phyloP scores from a whole-genome alignment of 2,113 vertebrate species.

The Polypterus senegalus region DNA sequence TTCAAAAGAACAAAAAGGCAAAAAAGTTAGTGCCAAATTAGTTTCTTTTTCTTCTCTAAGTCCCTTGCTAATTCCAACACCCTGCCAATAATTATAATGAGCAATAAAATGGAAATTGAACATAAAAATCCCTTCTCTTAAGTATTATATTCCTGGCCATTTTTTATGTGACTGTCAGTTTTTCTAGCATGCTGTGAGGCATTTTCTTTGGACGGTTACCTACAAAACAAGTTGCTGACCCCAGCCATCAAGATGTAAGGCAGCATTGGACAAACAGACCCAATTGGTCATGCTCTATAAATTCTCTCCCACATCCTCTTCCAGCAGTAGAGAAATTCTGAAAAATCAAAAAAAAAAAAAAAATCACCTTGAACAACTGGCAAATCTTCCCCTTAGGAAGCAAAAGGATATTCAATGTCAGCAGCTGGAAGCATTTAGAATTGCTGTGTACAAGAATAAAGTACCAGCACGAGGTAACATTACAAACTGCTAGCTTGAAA shows the following conservation, averaged over 20 bases:
- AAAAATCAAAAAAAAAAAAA: conserved; percentile 21
- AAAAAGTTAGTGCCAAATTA: too few relatives aligned
- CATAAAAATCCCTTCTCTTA: conserved; percentile 32
- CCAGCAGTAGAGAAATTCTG: conserved; percentile 36
- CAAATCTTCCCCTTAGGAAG: conserved; percentile 44
- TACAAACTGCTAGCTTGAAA: conserved; percentile 19
- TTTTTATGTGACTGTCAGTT: conserved; percentile 46
- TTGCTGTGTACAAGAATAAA: conserved; percentile 36
- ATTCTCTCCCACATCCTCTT: conserved; percentile 52
- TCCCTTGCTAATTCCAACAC: conserved; percentile 20
- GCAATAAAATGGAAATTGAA: conserved; percentile 7
- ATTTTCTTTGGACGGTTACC: conserved; percentile 52
- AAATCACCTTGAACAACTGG: conserved; percentile 33
- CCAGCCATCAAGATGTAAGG: conserved; percentile 31
- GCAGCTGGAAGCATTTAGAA: conserved; percentile 68
- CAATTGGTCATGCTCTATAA: conserved; percentile 52
- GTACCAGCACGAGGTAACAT: conserved; percentile 37
- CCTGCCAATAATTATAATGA: conserved; percentile 8
- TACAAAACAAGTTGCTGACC: conserved; percentile 37
- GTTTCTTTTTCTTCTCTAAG: not conserved
- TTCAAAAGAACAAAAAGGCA: too few relatives aligned
- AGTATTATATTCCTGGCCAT: conserved; percentile 35
- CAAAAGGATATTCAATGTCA: conserved; percentile 45
- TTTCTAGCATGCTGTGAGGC: conserved; percentile 37
- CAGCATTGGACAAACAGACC: conserved; percentile 42